phyloP scores from a whole-genome alignment of 2,797 vertebrate genomes.

The Acridotheres tristis region DNA sequence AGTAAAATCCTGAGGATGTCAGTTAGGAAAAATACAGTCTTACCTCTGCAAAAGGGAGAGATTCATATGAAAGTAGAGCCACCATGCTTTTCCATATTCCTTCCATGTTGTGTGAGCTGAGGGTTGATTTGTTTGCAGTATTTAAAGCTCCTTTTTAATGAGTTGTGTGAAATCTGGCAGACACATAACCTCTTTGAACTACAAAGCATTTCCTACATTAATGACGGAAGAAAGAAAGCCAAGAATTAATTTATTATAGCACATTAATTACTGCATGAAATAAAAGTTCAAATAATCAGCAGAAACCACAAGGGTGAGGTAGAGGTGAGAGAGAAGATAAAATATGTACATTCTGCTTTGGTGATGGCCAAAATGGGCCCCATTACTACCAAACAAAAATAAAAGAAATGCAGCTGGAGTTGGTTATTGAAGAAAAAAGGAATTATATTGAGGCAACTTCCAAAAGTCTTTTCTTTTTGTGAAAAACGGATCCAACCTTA shows the following conservation, averaged over 20 bases:
- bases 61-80: neutral
- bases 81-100: neutral
- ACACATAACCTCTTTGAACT: constrained; percentile 17
- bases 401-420: neutral
- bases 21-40: neutral
- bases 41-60: neutral
- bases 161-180: constrained; percentile 38
- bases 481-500: neutral
- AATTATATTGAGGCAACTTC: neutral
- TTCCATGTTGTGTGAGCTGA: neutral
- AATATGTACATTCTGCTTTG: neutral
- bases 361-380: neutral
- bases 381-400: neutral
- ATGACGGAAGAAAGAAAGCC: constrained; percentile 11
- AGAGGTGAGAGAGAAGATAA: neutral
- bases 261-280: constrained; percentile 35
- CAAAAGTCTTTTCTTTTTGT: neutral
- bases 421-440: neutral
- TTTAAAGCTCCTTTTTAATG: constrained; percentile 20
- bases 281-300: constrained; percentile 9
- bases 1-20: neutral
- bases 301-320: neutral
- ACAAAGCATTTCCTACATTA: constrained; percentile 49
- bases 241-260: constrained; percentile 26
- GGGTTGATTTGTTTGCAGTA: constrained; percentile 25